Evolutionary conservation across 2,888 invertebrate species (phyloP).

Genomic region (Quadriops clusia): DNA sequence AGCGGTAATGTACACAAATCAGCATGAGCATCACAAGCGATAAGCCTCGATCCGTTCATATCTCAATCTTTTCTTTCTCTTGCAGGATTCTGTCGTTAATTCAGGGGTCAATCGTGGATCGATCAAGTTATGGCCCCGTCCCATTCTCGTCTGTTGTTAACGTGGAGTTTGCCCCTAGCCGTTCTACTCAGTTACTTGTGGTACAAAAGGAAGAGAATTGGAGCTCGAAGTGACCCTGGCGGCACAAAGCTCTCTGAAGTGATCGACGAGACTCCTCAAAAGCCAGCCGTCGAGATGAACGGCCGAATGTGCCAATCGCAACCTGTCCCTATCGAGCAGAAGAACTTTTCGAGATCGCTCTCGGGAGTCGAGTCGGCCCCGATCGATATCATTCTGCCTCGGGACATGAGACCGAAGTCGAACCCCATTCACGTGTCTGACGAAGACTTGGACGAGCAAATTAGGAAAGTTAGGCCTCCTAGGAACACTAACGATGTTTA

Average conservation of each 20-base stretch:
- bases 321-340: constrained; percentile 24
- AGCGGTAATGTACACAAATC: too few relatives aligned
- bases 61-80: too few relatives aligned
- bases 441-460: constrained; percentile 57
- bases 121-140: constrained; percentile 57
- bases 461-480: constrained; percentile 48
- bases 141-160: constrained; percentile 57
- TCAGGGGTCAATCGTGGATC: constrained; percentile 58
- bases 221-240: constrained; percentile 63
- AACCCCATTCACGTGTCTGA: constrained; percentile 49
- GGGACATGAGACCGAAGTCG: constrained; percentile 33
- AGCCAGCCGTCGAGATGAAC: constrained; percentile 13
- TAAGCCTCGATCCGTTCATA: too few relatives aligned
- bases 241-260: constrained; percentile 38
- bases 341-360: constrained; percentile 36
- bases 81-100: constrained; percentile 38
- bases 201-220: constrained; percentile 70
- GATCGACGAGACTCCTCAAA: constrained; percentile 25
- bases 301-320: constrained; percentile 6
- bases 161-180: constrained; percentile 70
- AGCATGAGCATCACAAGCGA: too few relatives aligned
- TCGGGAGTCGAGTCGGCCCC: constrained; percentile 51
- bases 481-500: constrained; percentile 26
- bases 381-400: constrained; percentile 48
- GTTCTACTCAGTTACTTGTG: constrained; percentile 68